Conservation (phyloP, 2,888 invertebrate species). For the Heliconius cydno region DNA sequence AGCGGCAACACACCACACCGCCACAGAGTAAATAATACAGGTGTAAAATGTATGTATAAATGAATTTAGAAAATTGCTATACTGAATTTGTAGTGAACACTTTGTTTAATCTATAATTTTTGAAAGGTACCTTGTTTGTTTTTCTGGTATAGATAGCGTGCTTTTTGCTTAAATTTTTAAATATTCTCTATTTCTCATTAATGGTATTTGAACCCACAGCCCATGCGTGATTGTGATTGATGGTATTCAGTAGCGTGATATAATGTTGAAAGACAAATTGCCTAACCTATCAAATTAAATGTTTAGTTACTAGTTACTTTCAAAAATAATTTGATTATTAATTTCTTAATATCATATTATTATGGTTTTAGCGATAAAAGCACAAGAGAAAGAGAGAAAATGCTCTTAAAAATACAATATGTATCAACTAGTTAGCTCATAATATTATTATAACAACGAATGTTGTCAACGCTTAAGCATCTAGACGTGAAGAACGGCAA, state of each 20-base stretch:
- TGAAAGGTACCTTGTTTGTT: not conserved
- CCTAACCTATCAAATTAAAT: too few relatives aligned
- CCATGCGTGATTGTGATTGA: too few relatives aligned
- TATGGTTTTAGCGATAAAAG: too few relatives aligned
- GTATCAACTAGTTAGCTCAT: not conserved
- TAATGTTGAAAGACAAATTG: too few relatives aligned
- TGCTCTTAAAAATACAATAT: not conserved
- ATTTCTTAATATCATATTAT: too few relatives aligned
- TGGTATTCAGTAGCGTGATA: too few relatives aligned
- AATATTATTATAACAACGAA: not conserved
- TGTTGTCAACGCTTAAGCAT: not conserved
- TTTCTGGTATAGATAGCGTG: not conserved
- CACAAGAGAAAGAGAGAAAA: not conserved
- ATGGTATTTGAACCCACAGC: too few relatives aligned
- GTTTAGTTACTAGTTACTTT: too few relatives aligned
- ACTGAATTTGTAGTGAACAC: not conserved
- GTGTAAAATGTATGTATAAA: not conserved
- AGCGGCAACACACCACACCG: constrained; percentile 43
- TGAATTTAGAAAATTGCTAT: not conserved
- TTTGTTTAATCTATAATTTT: too few relatives aligned
- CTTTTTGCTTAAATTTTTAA: not conserved
- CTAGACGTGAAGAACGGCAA: constrained; percentile 41
- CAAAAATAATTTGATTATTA: too few relatives aligned
- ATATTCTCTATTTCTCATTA: too few relatives aligned
- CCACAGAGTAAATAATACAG: constrained; percentile 32